phyloP scores from a whole-genome alignment of 2,113 vertebrate genomes.

The Amphilophus citrinellus region DNA sequence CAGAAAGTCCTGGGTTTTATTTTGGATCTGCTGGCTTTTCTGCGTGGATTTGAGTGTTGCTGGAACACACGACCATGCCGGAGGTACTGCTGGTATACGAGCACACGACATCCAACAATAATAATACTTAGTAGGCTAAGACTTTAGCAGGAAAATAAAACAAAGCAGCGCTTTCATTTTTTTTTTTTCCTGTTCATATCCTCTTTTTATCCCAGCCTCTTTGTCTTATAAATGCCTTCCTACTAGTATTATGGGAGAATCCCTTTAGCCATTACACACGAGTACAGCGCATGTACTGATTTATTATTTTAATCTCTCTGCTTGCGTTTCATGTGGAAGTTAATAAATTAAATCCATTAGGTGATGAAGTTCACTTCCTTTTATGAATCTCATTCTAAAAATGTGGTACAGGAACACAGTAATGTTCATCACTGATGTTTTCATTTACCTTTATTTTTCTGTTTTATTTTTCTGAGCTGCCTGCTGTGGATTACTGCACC shows the following conservation, averaged over 20 bases:
- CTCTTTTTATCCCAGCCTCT: conserved; percentile 8
- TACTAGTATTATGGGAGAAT: not conserved
- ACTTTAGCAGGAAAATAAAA: conserved; percentile 32
- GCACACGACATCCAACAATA: conserved; percentile 42
- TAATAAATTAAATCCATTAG: conserved; percentile 12
- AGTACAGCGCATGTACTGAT: not conserved
- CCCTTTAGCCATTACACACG: not conserved
- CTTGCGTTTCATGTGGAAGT: conserved; percentile 18
- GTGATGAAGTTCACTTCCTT: conserved; percentile 13
- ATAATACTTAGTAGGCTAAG: conserved; percentile 33
- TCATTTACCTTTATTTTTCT: not conserved
- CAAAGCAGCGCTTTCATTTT: not conserved
- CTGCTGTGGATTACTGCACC: not conserved
- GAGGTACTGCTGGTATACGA: conserved; percentile 45
- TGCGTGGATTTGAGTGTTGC: not conserved
- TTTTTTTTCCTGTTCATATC: conserved; percentile 6
- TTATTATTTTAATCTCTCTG: conserved; percentile 36
- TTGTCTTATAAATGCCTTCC: conserved; percentile 14
- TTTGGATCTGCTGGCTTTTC: conserved; percentile 8
- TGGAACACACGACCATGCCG: conserved; percentile 40
- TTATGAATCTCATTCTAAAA: conserved; percentile 4
- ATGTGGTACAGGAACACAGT: not conserved
- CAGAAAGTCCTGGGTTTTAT: conserved; percentile 10
- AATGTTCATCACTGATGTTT: not conserved
- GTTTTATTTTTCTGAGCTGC: not conserved